phyloP scores from a whole-genome alignment of 1,140 invertebrate species.

The Dinothrombium tinctorium region DNA sequence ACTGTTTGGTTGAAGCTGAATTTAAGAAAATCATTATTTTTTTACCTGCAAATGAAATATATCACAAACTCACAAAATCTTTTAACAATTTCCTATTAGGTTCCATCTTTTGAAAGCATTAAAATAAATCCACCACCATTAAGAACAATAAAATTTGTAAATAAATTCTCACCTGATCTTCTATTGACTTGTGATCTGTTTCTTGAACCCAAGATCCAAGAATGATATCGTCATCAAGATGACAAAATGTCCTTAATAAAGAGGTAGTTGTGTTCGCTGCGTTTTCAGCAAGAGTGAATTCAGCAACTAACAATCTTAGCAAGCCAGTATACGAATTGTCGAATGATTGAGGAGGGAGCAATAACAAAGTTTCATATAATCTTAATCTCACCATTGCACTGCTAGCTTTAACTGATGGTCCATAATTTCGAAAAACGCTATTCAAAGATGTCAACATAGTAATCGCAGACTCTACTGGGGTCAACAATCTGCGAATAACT shows the following conservation, averaged over 20 bases:
- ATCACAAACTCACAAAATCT: conserved; percentile 23
- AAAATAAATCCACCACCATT: conserved; percentile 19
- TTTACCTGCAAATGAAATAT: not conserved
- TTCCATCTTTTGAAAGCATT: conserved; percentile 19
- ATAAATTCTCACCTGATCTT: conserved; percentile 57
- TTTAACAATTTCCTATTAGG: conserved; percentile 25
- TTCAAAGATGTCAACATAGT: conserved; percentile 70
- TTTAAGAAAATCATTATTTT: conserved; percentile 12
- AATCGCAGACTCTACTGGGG: conserved; percentile 77
- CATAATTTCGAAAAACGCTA: conserved; percentile 67
- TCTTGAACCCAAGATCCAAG: conserved; percentile 69
- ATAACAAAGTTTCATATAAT: conserved; percentile 63
- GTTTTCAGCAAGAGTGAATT: conserved; percentile 87
- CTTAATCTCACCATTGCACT: conserved; percentile 72
- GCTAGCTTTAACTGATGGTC: conserved; percentile 73
- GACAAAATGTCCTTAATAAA: conserved; percentile 55
- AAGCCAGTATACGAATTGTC: conserved; percentile 66
- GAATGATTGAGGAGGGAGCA: conserved; percentile 55
- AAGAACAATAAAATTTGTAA: conserved; percentile 22
- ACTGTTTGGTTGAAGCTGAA: conserved; percentile 62
- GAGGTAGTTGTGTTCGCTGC: conserved; percentile 81
- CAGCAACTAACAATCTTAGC: conserved; percentile 77
- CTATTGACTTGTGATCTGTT: conserved; percentile 83
- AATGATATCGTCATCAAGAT: conserved; percentile 62
- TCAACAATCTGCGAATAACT: conserved; percentile 55